Percentiles rank a stretch among this genome's conserved stretches.
These are phyloP conservation scores for Hyposmocoma kahamanoa DNA, from an alignment of 1,140 invertebrate species.

Conservation along the genomic window DNA sequence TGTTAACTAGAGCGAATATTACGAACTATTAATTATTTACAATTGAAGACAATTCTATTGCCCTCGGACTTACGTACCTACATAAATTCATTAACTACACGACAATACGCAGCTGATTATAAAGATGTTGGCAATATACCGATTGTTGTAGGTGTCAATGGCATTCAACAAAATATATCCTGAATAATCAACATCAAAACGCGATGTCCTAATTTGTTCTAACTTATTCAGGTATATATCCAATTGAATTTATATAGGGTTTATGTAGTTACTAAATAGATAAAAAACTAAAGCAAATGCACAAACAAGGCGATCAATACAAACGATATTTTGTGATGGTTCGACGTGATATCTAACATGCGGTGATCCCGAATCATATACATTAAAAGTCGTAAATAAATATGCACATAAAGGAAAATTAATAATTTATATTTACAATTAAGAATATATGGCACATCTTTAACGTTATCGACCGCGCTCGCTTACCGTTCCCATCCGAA, in stretches of 20 bases:
- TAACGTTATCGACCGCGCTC: constrained; percentile 54
- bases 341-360: constrained; percentile 36
- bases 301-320: constrained; percentile 45
- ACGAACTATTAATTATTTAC: constrained; percentile 18
- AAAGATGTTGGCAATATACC: constrained; percentile 17
- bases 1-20: constrained; percentile 23
- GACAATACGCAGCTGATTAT: background rate
- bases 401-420: constrained; percentile 60
- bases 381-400: constrained; percentile 60
- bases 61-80: background rate
- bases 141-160: constrained; percentile 10
- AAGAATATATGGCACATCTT: constrained; percentile 72
- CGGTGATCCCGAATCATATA: constrained; percentile 40
- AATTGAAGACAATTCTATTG: constrained; percentile 10
- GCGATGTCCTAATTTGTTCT: background rate
- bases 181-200: background rate
- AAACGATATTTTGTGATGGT: constrained; percentile 50
- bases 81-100: constrained; percentile 11
- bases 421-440: constrained; percentile 72
- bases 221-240: background rate
- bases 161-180: background rate
- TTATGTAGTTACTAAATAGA: constrained; percentile 34
- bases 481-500: constrained; percentile 15
- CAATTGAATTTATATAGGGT: constrained; percentile 5
- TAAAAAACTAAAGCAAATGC: constrained; percentile 67